Evolutionary conservation across 2,888 invertebrate genomes (phyloP), one percentile per base, ranked within the genome.

Genomic region (Drosophila cognata): DNA sequence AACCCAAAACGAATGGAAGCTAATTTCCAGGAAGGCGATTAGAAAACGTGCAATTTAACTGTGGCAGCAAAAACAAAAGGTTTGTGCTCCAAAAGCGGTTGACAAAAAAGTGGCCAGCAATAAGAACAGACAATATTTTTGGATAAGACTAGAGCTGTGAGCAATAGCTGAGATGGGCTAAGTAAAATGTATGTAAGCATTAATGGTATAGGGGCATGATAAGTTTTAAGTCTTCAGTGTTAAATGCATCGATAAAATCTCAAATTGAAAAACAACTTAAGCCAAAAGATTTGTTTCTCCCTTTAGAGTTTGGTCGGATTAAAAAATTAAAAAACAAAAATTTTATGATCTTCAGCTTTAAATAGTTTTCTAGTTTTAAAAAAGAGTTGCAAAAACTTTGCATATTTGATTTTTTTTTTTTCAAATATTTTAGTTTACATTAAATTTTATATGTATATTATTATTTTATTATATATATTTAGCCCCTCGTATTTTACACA

Each of bases 1-100:
- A 38, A 29, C 13, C 66, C 31, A 80, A 81, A 77, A 72, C 78
- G 70, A 71, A 77, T 83, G 67, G 62, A 71, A 79, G 84, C 82
- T 87, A 84, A 85, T 84, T 88, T 88, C 48, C 82, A 87, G 84
- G 69, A 82, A 83, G 66, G 56, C 86, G 88, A 88, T 85, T 85
- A 88, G 85, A 82, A 88, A 82, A 68, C 62, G 57, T 66, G 62
- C 71, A 74, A 79, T 63, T 79, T 71, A 68, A 65, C 41, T 57
- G 52, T 58, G 64, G 35, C 64, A 65, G 57, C 66, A 74, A 79
- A 71, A 74, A 75, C 60, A 67, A 71, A 63, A 58, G 58, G 61
- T 70, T 60, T 74, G 31, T 57, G 57, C 43, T 36, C 21, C 29
- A 46, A 28, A 71, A 71, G 46, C 21, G 57, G 21, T 55, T 62